A percentile compares a stretch with the other conserved stretches of the same genome.
Evolutionary conservation across 2,888 invertebrate species (phyloP).

Genomic region (Cinara cedri): DNA sequence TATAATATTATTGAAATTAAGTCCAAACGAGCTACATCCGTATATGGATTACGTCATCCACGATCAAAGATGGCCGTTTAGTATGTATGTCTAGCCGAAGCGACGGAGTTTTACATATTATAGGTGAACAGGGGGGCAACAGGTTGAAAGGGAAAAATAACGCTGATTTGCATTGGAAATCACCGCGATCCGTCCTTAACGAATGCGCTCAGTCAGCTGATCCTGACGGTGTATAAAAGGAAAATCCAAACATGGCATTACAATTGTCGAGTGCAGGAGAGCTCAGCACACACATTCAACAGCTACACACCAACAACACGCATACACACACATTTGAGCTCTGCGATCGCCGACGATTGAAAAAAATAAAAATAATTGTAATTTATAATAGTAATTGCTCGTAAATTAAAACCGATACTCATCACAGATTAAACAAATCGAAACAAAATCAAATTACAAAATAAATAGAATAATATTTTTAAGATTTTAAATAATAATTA

Average conservation of each 20-base stretch:
- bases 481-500: background rate
- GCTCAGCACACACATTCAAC: slow-evolving; percentile 36
- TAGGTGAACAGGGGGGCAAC: slow-evolving; percentile 28
- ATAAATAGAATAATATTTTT: too few relatives aligned
- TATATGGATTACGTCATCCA: slow-evolving; percentile 43
- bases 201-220: slow-evolving; percentile 44
- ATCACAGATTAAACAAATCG: too few relatives aligned
- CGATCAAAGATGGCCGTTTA: slow-evolving; percentile 49
- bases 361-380: background rate
- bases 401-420: too few relatives aligned
- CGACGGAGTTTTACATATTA: slow-evolving; percentile 36
- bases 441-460: too few relatives aligned
- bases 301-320: slow-evolving; percentile 9
- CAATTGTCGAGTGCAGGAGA: slow-evolving; percentile 53
- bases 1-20: slow-evolving; percentile 18
- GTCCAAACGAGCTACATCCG: slow-evolving; percentile 27
- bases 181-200: slow-evolving; percentile 20
- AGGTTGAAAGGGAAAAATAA: slow-evolving; percentile 57
- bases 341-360: slow-evolving; percentile 20
- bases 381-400: too few relatives aligned
- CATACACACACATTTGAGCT: slow-evolving; percentile 23
- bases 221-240: slow-evolving; percentile 40
- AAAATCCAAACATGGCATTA: slow-evolving; percentile 21
- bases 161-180: slow-evolving; percentile 54
- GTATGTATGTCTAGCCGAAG: slow-evolving; percentile 43